Percentiles rank a stretch among this genome's conserved stretches.
Conservation (phyloP, 2,113 vertebrate species). For the Calypte anna region DNA sequence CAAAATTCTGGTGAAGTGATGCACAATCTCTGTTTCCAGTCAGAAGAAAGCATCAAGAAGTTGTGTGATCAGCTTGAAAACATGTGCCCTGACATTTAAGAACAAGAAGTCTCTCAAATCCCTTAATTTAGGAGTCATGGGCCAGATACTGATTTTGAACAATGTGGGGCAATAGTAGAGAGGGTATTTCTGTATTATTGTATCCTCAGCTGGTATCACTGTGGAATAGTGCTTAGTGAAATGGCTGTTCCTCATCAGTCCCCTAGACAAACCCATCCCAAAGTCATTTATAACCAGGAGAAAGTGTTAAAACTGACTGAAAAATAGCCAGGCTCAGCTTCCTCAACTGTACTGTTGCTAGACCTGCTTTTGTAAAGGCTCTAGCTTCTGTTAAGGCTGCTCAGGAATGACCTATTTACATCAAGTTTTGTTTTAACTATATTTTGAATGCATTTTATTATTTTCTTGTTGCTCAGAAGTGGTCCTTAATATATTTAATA, state of each 20-base stretch:
- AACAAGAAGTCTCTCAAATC: background rate
- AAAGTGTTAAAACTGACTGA: background rate
- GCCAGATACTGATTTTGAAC: background rate
- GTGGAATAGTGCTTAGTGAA: background rate
- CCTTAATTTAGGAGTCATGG: background rate
- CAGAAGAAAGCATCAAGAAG: background rate
- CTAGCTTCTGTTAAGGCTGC: background rate
- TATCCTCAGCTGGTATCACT: background rate
- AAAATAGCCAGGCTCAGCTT: background rate
- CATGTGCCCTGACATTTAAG: background rate
- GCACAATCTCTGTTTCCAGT: background rate
- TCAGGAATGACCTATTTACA: background rate
- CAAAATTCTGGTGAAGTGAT: background rate
- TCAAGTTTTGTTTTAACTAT: background rate
- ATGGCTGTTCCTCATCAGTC: background rate
- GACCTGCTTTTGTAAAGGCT: background rate
- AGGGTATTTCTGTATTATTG: background rate
- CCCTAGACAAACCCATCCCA: background rate
- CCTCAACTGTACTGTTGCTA: background rate
- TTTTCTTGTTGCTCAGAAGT: slow-evolving; percentile 43
- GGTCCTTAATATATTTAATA: slow-evolving; percentile 66
- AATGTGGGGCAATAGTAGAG: background rate
- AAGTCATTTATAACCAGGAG: background rate
- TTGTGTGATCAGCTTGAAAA: background rate
- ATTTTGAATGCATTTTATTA: slow-evolving; percentile 18